These are phyloP conservation scores for Halcyon badia DNA, from an alignment of 2,797 vertebrate genomes.

Conservation along the genomic window DNA sequence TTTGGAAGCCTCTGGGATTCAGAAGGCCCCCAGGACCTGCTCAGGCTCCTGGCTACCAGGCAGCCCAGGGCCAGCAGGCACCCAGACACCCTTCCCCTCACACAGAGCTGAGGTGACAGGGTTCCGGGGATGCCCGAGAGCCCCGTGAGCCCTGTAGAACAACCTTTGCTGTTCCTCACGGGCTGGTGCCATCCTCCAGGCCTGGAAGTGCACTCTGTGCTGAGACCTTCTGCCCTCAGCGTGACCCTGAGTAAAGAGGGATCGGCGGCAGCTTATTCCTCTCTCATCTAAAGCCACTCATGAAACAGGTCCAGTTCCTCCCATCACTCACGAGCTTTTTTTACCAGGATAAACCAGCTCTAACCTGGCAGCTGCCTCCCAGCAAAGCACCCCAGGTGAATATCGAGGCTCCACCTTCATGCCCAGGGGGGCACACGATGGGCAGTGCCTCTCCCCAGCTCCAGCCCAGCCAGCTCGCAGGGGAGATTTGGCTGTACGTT, in stretches of 20 bases:
- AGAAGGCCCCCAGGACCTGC: background rate
- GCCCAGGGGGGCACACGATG: fast-evolving
- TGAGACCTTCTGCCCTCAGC: background rate
- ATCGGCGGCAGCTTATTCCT: background rate
- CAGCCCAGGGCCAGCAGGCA: background rate
- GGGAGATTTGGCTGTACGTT: background rate
- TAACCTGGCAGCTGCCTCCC: background rate
- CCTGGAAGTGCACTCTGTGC: background rate
- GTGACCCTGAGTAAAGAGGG: background rate
- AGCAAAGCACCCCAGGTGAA: background rate
- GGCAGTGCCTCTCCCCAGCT: background rate
- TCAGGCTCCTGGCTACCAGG: background rate
- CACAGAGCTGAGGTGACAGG: fast-evolving
- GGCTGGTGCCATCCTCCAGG: background rate
- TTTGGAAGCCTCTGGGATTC: background rate
- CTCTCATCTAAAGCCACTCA: background rate
- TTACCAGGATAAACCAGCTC: background rate
- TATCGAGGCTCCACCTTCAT: background rate
- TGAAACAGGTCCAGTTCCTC: background rate
- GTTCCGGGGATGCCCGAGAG: background rate
- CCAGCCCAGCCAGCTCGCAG: background rate
- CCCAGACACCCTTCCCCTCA: background rate
- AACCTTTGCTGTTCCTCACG: fast-evolving
- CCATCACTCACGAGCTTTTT: background rate
- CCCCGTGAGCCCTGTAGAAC: background rate